Evolutionary conservation across 2,888 invertebrate genomes (phyloP), one percentile per base, ranked within the genome.

Genomic region (Torymus tubicola): DNA sequence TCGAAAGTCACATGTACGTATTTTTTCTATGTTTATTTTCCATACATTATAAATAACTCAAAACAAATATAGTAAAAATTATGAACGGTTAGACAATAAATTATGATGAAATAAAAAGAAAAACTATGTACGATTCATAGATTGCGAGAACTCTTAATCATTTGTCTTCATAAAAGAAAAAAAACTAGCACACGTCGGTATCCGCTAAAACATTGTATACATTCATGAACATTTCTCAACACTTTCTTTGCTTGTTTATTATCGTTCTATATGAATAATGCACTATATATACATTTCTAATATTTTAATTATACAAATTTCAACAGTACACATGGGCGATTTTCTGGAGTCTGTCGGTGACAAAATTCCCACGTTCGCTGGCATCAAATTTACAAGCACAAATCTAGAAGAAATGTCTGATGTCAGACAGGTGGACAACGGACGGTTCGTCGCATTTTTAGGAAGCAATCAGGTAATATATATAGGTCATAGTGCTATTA

Each of bases 381-480:
- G 97, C 1, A 92, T 96, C 21, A 97, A 97, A 89, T 96, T 95
- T 88, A 96, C 96, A 0, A 94, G 95, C 12, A 93, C 93, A 53
- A 94, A 95, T 87, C 91, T 96, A 63, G 93, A 93, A 74, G 95
- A 95, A 88, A 95, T 93, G 0, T 91, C 93, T 0, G 93, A 93
- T 84, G 94, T 94, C 1, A 84, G 94, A 2, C 91, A 92, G 74
- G 92, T 92, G 21, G 73, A 53, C 4, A 21, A 73, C 31, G 68
- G 68, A 14, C 73, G 78, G 1, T 79, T 53, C 57, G 61, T 61
- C 11, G 16, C 70, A 0, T 74, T 70, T 18, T 70, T 76, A 14
- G 76, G 76, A 21, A 77, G 76, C 16, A 81, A 81, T 24, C 55
- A 67, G 68, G 80, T 80, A 74, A 42, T n/a, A n/a, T n/a, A n/a